Base-by-base conservation (phyloP, 2,113 vertebrate genomes). In the Gopherus flavomarginatus region DNA sequence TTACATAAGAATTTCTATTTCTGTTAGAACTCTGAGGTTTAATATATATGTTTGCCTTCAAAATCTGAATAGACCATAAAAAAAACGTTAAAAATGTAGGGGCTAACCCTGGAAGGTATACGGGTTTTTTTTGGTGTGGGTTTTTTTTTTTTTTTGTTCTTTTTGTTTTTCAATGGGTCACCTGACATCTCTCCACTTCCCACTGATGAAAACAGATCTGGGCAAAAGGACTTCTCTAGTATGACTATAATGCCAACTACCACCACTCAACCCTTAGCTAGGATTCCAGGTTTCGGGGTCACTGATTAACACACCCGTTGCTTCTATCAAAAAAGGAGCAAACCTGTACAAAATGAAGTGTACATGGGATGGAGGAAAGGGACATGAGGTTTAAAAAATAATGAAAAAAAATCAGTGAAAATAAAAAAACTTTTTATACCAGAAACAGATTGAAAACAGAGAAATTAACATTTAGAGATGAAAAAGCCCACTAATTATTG, bases 401-500 rank as follows among this genome's bases (percentile, higher is more conserved):
- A 31, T 0, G 4, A 27, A 92, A 52, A 27, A 6, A 19, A 6
- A 19, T 5, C 62, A 75, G 8, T 44, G 81, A 95, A 95, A 95
- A 95, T 92, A 95, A 96, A 95, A 96, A 95, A 96, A 83, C 59
- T 87, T 91, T 88, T 87, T 96, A 92, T 96, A 96, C 87, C 59
- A 95, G 94, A 93, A 97, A 90, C 96, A 95, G 94, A 96, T 75
- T 96, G 90, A 90, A 96, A 97, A 90, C 84, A 91, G 89, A 94
- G 79, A 97, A 94, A 96, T 90, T 93, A 97, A 92, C 96, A 97
- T 96, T 93, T 85, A 91, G 86, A 86, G 96, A 94, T 87, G 52
- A 97, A 97, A 96, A 94, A 96, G 93, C 92, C 93, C 88, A 96
- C 96, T 97, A 89, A 97, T 22, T 97, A 93, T 91, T 96, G 96